These are phyloP conservation scores for Bathynomus jamesi DNA, from an alignment of 1,140 invertebrate species.

Conservation along the genomic window DNA sequence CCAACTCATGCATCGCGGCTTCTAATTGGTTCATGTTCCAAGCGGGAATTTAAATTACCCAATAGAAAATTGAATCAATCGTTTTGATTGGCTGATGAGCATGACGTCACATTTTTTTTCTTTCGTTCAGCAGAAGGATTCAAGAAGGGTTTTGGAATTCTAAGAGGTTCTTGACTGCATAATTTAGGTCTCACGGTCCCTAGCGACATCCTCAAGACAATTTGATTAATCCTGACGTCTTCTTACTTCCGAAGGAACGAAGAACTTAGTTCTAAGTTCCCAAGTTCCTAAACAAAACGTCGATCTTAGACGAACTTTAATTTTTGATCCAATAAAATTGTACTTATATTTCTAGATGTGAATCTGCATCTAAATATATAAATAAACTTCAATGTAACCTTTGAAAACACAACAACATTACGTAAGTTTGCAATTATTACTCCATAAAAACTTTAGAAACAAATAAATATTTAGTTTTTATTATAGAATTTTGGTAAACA, in stretches of 20 bases:
- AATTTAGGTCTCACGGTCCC: not conserved
- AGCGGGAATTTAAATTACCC: not conserved
- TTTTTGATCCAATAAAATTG: no score
- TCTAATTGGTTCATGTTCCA: not conserved
- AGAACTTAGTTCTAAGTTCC: no score
- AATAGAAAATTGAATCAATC: not conserved
- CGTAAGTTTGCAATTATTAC: no score
- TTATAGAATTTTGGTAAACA: no score
- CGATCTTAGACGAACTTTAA: no score
- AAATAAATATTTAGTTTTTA: no score
- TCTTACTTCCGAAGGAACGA: not conserved
- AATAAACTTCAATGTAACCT: no score
- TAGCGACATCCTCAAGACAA: not conserved
- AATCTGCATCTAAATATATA: no score
- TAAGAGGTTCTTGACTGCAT: not conserved
- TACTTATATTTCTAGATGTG: no score
- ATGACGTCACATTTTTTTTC: not conserved
- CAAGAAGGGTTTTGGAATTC: not conserved
- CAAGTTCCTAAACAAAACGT: no score
- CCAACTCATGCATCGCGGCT: not conserved
- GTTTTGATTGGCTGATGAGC: not conserved
- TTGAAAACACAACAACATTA: no score
- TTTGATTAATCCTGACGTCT: not conserved
- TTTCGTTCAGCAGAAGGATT: not conserved
- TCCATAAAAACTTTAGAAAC: no score